These are phyloP conservation scores for Drosophila hawaiiensis DNA, from an alignment of 2,888 invertebrate species.

Conservation along the genomic window DNA sequence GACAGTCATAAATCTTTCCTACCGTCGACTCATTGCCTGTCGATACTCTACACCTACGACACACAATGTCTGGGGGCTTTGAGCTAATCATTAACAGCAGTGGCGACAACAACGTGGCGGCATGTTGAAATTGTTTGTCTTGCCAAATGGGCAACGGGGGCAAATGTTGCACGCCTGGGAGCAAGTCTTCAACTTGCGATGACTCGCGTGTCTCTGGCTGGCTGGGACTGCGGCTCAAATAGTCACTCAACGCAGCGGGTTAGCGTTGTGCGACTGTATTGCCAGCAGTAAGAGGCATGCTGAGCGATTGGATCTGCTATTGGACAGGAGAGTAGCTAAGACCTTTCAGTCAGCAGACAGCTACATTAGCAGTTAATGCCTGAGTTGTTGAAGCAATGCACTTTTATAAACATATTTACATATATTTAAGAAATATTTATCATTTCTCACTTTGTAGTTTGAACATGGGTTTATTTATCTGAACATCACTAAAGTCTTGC, in stretches of 20 bases:
- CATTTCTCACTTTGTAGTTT: not conserved
- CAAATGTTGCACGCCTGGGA: conserved; percentile 58
- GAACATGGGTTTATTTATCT: not conserved
- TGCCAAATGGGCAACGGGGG: conserved; percentile 60
- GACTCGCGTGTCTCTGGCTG: conserved; percentile 17
- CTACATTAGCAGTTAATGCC: conserved; percentile 19
- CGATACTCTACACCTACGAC: conserved; percentile 57
- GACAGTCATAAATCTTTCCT: conserved; percentile 67
- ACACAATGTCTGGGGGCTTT: conserved; percentile 37
- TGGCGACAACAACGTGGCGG: conserved; percentile 35
- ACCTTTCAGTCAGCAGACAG: conserved; percentile 10
- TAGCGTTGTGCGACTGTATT: not conserved
- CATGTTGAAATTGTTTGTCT: conserved; percentile 51
- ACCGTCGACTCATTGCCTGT: conserved; percentile 30
- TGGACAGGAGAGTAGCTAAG: conserved; percentile 8
- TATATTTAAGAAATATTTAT: not conserved
- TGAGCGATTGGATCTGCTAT: conserved; percentile 37
- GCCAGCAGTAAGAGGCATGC: conserved; percentile 13
- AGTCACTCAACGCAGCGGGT: conserved; percentile 31
- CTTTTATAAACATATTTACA: not conserved
- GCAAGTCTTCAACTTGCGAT: conserved; percentile 36
- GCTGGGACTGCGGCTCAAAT: not conserved
- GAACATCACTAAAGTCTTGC: not conserved
- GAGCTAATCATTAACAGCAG: conserved; percentile 60
- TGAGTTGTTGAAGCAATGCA: not conserved